These are phyloP conservation scores for Pomatostomus ruficeps DNA, from an alignment of 2,113 vertebrate species.

Conservation along the genomic window DNA sequence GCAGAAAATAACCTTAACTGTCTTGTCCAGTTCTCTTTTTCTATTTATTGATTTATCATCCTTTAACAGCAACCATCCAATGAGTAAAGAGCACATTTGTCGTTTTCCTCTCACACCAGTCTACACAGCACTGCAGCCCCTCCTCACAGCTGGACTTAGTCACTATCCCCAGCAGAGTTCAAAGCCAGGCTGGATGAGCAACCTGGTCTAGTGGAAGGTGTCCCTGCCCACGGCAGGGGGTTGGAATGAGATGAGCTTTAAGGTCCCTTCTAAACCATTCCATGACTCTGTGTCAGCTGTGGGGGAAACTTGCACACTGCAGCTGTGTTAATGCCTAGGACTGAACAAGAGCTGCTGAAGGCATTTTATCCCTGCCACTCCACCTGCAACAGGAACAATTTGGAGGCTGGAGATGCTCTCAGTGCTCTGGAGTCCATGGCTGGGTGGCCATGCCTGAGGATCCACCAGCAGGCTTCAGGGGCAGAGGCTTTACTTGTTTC, in stretches of 20 bases:
- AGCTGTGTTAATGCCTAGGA: background rate
- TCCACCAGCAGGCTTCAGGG: background rate
- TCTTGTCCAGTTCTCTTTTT: background rate
- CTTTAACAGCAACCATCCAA: background rate
- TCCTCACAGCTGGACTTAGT: background rate
- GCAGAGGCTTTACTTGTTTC: background rate
- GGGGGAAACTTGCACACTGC: background rate
- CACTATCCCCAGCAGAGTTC: background rate
- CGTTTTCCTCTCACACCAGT: background rate
- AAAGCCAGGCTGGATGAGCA: background rate
- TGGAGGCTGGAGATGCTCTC: background rate
- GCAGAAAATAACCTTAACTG: background rate
- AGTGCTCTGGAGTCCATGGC: background rate
- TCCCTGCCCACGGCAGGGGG: background rate
- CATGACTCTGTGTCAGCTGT: background rate
- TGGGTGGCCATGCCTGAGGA: background rate
- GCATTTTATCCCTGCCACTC: background rate
- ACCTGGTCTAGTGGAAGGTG: background rate
- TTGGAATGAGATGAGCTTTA: background rate
- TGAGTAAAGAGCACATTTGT: background rate
- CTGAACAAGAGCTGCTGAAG: background rate
- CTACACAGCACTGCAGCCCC: background rate
- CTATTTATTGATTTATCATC: background rate
- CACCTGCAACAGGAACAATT: background rate
- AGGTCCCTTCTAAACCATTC: background rate